These are phyloP conservation scores for Cerastis leucographa DNA, from an alignment of 2,888 invertebrate species.

Conservation along the genomic window DNA sequence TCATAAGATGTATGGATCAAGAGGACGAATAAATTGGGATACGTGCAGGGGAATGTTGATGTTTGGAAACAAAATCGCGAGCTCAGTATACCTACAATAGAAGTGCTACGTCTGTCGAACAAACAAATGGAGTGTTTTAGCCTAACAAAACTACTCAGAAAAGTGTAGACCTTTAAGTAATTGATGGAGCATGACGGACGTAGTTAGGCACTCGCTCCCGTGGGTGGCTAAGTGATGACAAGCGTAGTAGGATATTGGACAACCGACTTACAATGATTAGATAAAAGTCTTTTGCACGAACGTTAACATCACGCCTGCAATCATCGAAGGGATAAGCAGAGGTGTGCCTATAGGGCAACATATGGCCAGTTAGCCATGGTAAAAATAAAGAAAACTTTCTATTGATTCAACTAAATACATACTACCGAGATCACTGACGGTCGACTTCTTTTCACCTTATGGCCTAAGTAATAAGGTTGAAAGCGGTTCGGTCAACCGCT, in stretches of 20 bases:
- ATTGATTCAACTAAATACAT: neutral
- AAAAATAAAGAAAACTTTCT: neutral
- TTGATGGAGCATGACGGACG: conserved; percentile 46
- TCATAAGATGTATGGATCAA: neutral
- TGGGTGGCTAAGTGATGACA: conserved; percentile 40
- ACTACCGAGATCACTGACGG: neutral
- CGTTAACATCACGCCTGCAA: neutral
- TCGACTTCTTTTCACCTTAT: too few relatives aligned
- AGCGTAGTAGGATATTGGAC: conserved; percentile 28
- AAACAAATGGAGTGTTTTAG: conserved; percentile 42
- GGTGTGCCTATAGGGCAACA: neutral
- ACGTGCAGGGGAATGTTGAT: neutral
- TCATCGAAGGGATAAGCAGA: neutral
- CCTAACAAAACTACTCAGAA: conserved; percentile 44
- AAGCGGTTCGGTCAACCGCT: too few relatives aligned
- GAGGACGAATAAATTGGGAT: neutral
- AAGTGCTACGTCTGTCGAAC: conserved; percentile 22
- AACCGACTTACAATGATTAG: conserved; percentile 9
- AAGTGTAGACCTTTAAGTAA: conserved; percentile 49
- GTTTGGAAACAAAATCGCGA: neutral
- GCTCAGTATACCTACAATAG: neutral
- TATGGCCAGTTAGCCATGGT: neutral
- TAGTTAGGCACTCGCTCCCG: conserved; percentile 20
- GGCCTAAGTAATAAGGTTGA: too few relatives aligned
- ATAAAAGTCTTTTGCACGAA: neutral